Percentiles rank a stretch among this genome's conserved stretches.
Evolutionary conservation across 2,888 invertebrate species (phyloP).

Genomic region (Oscheius sp.): DNA sequence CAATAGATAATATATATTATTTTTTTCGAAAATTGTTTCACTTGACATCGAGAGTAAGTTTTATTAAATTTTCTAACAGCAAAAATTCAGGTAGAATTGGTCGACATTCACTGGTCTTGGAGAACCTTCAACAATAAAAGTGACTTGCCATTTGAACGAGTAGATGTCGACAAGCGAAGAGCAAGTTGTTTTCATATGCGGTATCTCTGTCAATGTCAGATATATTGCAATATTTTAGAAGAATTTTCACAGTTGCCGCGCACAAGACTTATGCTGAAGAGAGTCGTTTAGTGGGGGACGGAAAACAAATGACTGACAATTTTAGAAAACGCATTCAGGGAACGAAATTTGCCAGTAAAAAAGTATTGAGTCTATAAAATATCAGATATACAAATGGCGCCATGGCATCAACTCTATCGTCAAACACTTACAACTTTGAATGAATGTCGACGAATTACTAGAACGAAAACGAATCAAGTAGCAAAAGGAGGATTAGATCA

Average conservation of each 20-base stretch:
- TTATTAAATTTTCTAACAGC: no score
- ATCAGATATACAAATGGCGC: slow-evolving; percentile 3
- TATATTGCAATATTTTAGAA: background rate
- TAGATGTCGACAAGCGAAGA: background rate
- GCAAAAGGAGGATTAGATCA: background rate
- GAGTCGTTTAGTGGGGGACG: background rate
- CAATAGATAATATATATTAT: background rate
- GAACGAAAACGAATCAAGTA: background rate
- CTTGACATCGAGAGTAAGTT: no score
- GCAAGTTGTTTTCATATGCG: slow-evolving; percentile 1
- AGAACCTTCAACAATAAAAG: background rate
- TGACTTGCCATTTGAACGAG: background rate
- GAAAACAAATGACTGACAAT: no score
- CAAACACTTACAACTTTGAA: slow-evolving; percentile 1
- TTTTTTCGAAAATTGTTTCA: no score
- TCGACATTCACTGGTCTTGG: background rate
- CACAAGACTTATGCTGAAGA: background rate
- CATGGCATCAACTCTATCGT: background rate
- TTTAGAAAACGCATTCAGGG: background rate
- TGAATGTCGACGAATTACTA: background rate
- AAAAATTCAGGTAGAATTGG: background rate
- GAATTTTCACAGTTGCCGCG: background rate
- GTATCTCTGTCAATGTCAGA: background rate
- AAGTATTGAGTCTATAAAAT: background rate
- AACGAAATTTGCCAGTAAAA: background rate